Evolutionary conservation across 2,888 invertebrate genomes (phyloP), one percentile per base, ranked within the genome.

Genomic region (Drosophila stalkeri): DNA sequence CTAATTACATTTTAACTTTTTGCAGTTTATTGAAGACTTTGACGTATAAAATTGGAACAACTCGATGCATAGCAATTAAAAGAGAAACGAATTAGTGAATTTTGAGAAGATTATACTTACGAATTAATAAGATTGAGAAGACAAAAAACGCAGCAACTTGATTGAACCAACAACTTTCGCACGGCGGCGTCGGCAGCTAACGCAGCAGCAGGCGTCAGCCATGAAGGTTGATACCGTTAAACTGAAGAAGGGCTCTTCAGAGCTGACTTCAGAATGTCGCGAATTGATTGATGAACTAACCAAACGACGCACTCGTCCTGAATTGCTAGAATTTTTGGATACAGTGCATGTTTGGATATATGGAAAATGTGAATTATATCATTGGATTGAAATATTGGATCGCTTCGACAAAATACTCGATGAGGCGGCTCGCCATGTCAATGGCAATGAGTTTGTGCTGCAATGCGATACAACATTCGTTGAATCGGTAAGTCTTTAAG

Each of bases 191-290:
- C 79, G 79, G 79, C 78, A 79, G 77, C 78, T 69, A 70, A 49
- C 74, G 57, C 77, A 71, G 71, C 66, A 63, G 73, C 72, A 63
- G 78, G 49, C 77, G 77, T 72, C 78, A 68, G 76, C 92, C 90
- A 97, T 97, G 97, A 97, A 96, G 94, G 96, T 97, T 90, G 97
- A 97, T 92, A 95, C 96, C 90, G 95, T 94, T 87, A 96, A 96
- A 93, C 94, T 97, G 89, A 96, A 97, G 93, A 97, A 97, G 93
- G 96, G 96, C 94, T 96, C 96, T 91, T 96, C 97, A 75, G 97
- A 97, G 94, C 96, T 97, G 93, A 96, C 96, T 81, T 94, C 95
- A 72, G 97, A 97, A 93, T 97, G 97, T 91, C 96, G 96, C 91
- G 94, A 94, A 80, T 94, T 97, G 64, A 97, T 97, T 86, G 96